Percentiles rank a stretch among this genome's conserved stretches.
Conservation (phyloP, 2,113 vertebrate species). For the Zeus faber region DNA sequence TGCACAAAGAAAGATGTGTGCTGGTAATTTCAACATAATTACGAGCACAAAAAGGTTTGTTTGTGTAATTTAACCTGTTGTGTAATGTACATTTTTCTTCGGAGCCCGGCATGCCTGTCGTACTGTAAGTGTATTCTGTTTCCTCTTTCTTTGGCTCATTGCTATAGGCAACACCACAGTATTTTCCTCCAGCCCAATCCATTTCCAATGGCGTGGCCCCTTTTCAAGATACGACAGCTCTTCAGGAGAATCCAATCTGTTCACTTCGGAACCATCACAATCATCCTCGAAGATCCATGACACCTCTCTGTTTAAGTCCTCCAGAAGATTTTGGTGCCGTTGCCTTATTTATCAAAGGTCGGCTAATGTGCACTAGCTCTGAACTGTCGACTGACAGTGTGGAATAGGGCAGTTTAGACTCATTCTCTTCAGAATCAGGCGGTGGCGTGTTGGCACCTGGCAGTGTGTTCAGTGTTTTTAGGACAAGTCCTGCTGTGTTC, state of each 20-base stretch:
- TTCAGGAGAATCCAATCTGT: conserved; percentile 83
- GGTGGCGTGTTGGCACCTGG: conserved; percentile 86
- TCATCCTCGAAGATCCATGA: conserved; percentile 83
- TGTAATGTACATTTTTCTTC: conserved; percentile 76
- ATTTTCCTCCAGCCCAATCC: conserved; percentile 76
- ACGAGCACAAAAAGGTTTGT: conserved; percentile 70
- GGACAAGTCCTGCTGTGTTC: conserved; percentile 83
- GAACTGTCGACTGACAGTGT: conserved; percentile 74
- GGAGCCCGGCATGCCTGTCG: conserved; percentile 78
- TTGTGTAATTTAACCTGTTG: conserved; percentile 73
- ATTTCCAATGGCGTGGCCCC: conserved; percentile 69
- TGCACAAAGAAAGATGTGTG: conserved; percentile 57
- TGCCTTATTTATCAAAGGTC: conserved; percentile 78
- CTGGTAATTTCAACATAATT: conserved; percentile 62
- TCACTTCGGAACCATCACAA: conserved; percentile 74
- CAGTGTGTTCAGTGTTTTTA: conserved; percentile 86
- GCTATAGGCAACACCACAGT: conserved; percentile 57
- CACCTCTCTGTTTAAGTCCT: conserved; percentile 70
- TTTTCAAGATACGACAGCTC: conserved; percentile 82
- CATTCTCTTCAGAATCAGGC: conserved; percentile 80
- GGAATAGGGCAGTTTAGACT: conserved; percentile 81
- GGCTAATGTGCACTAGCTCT: conserved; percentile 85
- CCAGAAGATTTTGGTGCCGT: conserved; percentile 70
- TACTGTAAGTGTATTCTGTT: conserved; percentile 82
- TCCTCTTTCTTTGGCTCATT: conserved; percentile 75